A percentile compares a stretch with the other conserved stretches of the same genome.
These are phyloP conservation scores for Aurelia aurita complex sp. Pacific DNA, from an alignment of 30 jellyfish, hydroid and myxozoan genomes.

Conservation along the genomic window DNA sequence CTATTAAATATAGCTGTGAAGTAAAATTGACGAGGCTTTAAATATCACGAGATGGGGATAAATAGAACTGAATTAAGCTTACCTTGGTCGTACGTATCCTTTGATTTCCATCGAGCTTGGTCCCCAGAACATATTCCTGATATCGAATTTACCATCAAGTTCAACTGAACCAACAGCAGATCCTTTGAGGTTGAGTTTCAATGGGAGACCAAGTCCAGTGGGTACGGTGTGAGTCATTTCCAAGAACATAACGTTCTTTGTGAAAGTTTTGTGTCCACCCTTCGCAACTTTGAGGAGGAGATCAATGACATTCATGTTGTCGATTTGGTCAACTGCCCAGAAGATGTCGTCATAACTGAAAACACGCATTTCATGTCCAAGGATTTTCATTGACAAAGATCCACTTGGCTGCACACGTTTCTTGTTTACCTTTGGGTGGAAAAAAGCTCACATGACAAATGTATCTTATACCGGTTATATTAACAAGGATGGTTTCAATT, in stretches of 20 bases:
- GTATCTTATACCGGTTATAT: too few relatives aligned
- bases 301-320: conserved; percentile 98
- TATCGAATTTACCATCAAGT: conserved; percentile 96
- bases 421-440: conserved; percentile 74
- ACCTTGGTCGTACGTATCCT: conserved; percentile 83
- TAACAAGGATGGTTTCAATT: too few relatives aligned
- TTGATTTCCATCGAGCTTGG: conserved; percentile 89
- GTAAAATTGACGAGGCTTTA: too few relatives aligned
- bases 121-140: conserved; percentile 99
- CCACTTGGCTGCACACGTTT: conserved; percentile 90
- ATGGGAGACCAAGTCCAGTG: conserved; percentile 99
- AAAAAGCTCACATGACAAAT: background rate
- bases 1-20: too few relatives aligned
- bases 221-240: conserved; percentile 99
- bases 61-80: background rate
- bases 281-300: conserved; percentile 86
- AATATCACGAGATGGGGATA: too few relatives aligned
- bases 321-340: conserved; percentile 92
- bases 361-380: conserved; percentile 94
- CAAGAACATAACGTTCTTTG: conserved; percentile 96
- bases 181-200: conserved; percentile 89
- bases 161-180: conserved; percentile 93
- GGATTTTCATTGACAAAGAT: conserved; percentile 77
- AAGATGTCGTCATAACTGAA: conserved; percentile 96
- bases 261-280: conserved; percentile 98